These are phyloP conservation scores for Perccottus glenii DNA, from an alignment of 2,113 vertebrate species.

Conservation along the genomic window DNA sequence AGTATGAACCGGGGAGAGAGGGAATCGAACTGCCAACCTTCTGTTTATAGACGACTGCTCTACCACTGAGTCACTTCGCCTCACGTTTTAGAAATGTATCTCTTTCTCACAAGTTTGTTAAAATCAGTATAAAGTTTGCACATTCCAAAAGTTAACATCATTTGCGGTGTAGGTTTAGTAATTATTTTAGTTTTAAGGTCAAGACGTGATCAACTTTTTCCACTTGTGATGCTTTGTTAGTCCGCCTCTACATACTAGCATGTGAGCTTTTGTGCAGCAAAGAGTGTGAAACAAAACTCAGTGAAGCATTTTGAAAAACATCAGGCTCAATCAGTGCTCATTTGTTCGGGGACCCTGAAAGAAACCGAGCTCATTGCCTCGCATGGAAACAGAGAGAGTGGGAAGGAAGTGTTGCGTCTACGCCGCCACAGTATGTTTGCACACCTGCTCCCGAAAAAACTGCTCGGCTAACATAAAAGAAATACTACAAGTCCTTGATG, in stretches of 20 bases:
- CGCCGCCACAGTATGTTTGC: conserved; percentile 45
- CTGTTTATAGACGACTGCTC: too few relatives aligned
- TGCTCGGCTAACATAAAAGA: too few relatives aligned
- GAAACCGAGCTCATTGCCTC: conserved; percentile 56
- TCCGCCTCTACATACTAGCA: neutral
- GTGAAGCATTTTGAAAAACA: conserved; percentile 60
- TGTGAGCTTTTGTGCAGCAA: neutral
- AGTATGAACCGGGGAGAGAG: too few relatives aligned
- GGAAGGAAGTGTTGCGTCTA: conserved; percentile 34
- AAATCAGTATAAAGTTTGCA: too few relatives aligned
- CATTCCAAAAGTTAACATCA: too few relatives aligned
- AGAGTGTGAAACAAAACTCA: conserved; percentile 23
- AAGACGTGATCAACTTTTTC: neutral
- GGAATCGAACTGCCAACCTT: too few relatives aligned
- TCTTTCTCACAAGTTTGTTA: too few relatives aligned
- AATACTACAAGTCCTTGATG: neutral
- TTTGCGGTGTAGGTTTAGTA: too few relatives aligned
- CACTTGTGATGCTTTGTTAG: neutral
- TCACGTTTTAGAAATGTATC: too few relatives aligned
- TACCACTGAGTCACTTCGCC: too few relatives aligned
- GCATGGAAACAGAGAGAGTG: conserved; percentile 29
- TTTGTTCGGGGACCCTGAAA: conserved; percentile 60
- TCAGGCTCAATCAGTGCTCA: conserved; percentile 62
- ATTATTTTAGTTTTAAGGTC: neutral
- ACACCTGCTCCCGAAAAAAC: conserved; percentile 49